These are phyloP conservation scores for Ethmia dodecea DNA, from an alignment of 2,888 invertebrate species.

Conservation along the genomic window DNA sequence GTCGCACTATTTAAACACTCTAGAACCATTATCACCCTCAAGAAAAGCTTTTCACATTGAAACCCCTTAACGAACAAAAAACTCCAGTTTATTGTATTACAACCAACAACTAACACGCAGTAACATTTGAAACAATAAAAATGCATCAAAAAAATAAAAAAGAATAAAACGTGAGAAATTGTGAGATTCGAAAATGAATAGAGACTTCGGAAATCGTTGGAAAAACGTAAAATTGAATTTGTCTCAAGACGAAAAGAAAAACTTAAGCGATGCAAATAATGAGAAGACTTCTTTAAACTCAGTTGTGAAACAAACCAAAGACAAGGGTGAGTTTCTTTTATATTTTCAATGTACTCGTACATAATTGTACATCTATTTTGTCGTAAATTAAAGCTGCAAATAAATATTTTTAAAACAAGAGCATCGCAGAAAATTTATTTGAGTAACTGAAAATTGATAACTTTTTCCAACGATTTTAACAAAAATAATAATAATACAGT, in stretches of 20 bases:
- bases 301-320: slow-evolving; percentile 41
- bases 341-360: too few species aligned
- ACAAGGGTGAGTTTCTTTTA: slow-evolving; percentile 45
- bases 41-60: slow-evolving; percentile 27
- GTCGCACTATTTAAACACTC: slow-evolving; percentile 18
- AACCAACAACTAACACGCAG: too few species aligned
- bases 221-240: slow-evolving; percentile 52
- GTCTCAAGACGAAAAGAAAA: slow-evolving; percentile 30
- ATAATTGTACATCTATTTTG: too few species aligned
- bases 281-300: slow-evolving; percentile 33
- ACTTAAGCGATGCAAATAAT: slow-evolving; percentile 25
- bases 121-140: not conserved
- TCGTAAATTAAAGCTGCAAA: too few species aligned
- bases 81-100: slow-evolving; percentile 23
- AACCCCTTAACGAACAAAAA: slow-evolving; percentile 17
- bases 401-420: too few species aligned
- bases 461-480: slow-evolving; percentile 17
- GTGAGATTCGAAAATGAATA: slow-evolving; percentile 37
- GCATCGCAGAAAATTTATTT: slow-evolving; percentile 19
- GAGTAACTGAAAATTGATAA: not conserved
- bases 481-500: slow-evolving; percentile 1
- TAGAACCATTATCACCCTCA: slow-evolving; percentile 36
- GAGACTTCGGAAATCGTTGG: slow-evolving; percentile 47
- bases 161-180: not conserved
- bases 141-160: slow-evolving; percentile 5